Base-by-base conservation (phyloP, 2,888 invertebrate species). In the Amaurobius ferox region DNA sequence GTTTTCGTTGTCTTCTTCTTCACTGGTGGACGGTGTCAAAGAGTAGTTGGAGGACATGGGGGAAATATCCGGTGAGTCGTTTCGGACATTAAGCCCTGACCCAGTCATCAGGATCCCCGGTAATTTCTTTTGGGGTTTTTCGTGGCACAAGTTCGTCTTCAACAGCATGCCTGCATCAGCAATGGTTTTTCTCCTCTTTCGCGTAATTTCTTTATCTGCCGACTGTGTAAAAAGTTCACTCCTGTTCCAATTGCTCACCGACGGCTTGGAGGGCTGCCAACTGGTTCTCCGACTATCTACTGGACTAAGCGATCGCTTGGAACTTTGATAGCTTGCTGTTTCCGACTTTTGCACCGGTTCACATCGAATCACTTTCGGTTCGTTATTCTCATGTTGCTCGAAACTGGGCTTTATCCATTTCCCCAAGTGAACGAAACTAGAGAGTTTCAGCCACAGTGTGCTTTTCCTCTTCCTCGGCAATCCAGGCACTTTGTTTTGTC, bases 41-140 rank as follows among this genome's bases (percentile, higher is more conserved):
- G 83, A 83, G n/a, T 83, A 83, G 28, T 83, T 83, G 1, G 83
- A 83, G 19, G 83, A 83, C 83, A 83, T 83, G 9, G 83, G 83
- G 0, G 83, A 83, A 9, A 83, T 71, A 19, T 83, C 83, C 2
- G 77, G 64, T 9, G 83, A 66, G 9, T 19, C 30, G 16, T 72
- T 74, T 16, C n/a, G 44, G 28, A 48, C 29, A 35, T 83, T 77
- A 13, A 71, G 16, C 32, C 68, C 71, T 0, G 77, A 71, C 6
- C 77, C 77, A 0, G 81, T 76, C 74, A 81, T 74, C n/a, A 81
- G 74, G 0, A 81, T 70, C 0, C 81, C 76, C 1, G 76, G 76
- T 7, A 83, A 70, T 23, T 70, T 70, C 19, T 70, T 64, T 23
- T 83, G 76, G 0, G 48, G 48, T 64, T 71, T 83, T 5, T 76